A percentile compares a stretch with the other conserved stretches of the same genome.
Evolutionary conservation across 2,113 vertebrate genomes (phyloP).

Genomic region (Nibea albiflora): DNA sequence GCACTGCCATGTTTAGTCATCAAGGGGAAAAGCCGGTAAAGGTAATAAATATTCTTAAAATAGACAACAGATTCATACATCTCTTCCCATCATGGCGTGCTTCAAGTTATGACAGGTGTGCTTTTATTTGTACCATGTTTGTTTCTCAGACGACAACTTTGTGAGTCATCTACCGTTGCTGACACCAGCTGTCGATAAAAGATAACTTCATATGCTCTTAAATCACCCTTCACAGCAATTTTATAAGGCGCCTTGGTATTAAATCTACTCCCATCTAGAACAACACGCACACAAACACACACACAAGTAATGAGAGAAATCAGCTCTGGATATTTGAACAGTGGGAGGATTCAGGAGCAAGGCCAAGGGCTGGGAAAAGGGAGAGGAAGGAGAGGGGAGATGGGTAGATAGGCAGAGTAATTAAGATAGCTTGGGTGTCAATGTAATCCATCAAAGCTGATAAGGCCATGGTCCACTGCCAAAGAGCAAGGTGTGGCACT

Average conservation of each 20-base stretch:
- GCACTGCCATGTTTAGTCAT: constrained; percentile 52
- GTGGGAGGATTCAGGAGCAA: constrained; percentile 72
- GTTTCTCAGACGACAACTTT: constrained; percentile 48
- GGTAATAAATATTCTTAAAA: constrained; percentile 36
- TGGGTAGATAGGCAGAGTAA: constrained; percentile 78
- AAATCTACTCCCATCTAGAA: constrained; percentile 25
- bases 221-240: constrained; percentile 35
- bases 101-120: constrained; percentile 57
- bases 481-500: constrained; percentile 71
- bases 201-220: constrained; percentile 16
- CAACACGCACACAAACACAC: not conserved
- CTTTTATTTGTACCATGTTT: constrained; percentile 42
- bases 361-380: constrained; percentile 77
- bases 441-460: constrained; percentile 81
- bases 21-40: not conserved
- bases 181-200: constrained; percentile 37
- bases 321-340: constrained; percentile 67
- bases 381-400: constrained; percentile 77
- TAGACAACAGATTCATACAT: constrained; percentile 23
- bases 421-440: constrained; percentile 87
- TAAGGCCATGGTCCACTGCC: constrained; percentile 74
- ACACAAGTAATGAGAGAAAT: constrained; percentile 27
- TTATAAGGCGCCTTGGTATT: constrained; percentile 11
- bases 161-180: constrained; percentile 40
- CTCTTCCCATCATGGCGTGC: constrained; percentile 41